phyloP scores from a whole-genome alignment of 2,888 invertebrate species.

The Epinotia nisella region DNA sequence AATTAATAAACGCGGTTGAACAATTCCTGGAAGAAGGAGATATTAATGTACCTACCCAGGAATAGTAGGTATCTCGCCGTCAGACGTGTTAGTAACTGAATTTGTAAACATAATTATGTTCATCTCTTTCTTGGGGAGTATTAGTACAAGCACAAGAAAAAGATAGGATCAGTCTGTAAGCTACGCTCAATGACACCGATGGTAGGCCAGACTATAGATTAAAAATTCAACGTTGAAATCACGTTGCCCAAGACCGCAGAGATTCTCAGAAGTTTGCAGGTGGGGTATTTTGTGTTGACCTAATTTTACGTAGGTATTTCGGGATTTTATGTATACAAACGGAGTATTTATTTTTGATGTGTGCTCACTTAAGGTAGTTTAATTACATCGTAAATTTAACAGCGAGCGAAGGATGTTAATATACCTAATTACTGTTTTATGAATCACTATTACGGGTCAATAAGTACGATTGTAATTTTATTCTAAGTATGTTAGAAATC shows the following conservation, averaged over 20 bases:
- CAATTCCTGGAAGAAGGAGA: neutral
- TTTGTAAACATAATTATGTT: neutral
- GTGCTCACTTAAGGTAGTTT: neutral
- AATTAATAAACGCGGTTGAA: neutral
- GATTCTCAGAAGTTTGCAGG: slow-evolving; percentile 16
- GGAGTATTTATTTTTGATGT: neutral
- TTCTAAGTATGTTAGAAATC: no score
- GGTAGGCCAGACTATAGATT: neutral
- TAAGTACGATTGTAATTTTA: no score
- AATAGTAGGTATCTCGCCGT: neutral
- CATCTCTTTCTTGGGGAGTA: neutral
- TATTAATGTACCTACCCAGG: neutral
- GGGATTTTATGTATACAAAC: slow-evolving; percentile 18
- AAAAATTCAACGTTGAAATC: slow-evolving; percentile 4
- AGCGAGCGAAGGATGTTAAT: neutral
- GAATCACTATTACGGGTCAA: no score
- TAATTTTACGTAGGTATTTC: slow-evolving; percentile 24
- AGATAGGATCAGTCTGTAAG: neutral
- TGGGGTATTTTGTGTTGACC: slow-evolving; percentile 22
- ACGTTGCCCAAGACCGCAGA: slow-evolving; percentile 7
- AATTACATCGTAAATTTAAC: neutral
- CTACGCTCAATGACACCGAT: neutral
- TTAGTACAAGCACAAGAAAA: neutral
- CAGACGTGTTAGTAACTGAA: neutral
- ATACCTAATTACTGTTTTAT: neutral